Evolutionary conservation across 2,113 vertebrate genomes (phyloP).

Genomic region (Rhinopomastus cyanomelas): DNA sequence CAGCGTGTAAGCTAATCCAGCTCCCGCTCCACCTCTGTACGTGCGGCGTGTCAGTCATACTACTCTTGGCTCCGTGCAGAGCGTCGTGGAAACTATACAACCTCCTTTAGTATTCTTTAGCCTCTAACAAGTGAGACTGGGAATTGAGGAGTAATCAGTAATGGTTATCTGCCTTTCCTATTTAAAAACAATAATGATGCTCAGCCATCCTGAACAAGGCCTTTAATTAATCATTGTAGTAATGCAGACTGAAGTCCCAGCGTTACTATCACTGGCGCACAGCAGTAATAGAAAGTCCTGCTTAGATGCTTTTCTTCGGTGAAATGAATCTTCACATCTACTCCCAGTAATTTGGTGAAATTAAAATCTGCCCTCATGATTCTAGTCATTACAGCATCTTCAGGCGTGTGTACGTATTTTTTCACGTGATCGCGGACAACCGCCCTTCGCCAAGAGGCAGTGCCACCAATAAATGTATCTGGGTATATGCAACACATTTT

Average conservation of each 20-base stretch:
- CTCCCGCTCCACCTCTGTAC: conserved; percentile 20
- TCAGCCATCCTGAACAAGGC: conserved; percentile 83
- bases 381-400: conserved; percentile 52
- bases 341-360: conserved; percentile 67
- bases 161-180: conserved; percentile 87
- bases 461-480: no score
- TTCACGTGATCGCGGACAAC: not conserved
- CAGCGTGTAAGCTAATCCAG: conserved; percentile 40
- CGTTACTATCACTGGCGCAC: conserved; percentile 75
- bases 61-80: conserved; percentile 62
- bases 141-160: conserved; percentile 79
- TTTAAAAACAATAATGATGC: conserved; percentile 93
- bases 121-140: conserved; percentile 76
- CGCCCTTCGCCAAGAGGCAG: conserved; percentile 21
- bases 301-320: conserved; percentile 73
- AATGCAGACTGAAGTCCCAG: conserved; percentile 82
- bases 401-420: conserved; percentile 28
- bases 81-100: conserved; percentile 69
- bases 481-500: no score
- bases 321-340: conserved; percentile 74
- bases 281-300: conserved; percentile 72
- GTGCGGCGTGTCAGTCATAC: conserved; percentile 54
- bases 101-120: conserved; percentile 73
- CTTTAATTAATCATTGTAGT: conserved; percentile 94
- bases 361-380: conserved; percentile 55